Evolutionary conservation across 2,888 invertebrate species (phyloP).

Genomic region (Norana najaformis): DNA sequence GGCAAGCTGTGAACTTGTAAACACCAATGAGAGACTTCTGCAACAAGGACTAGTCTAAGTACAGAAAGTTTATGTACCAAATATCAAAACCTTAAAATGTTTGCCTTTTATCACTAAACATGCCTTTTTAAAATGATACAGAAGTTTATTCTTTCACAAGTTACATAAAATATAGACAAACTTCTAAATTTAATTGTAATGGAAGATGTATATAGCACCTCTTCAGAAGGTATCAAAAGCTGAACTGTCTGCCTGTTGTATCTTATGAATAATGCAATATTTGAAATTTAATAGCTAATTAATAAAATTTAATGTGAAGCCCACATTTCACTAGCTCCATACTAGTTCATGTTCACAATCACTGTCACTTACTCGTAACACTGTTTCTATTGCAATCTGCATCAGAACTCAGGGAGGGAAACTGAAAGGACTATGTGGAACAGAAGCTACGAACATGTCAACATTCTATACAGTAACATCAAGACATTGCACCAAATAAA

Average conservation of each 20-base stretch:
- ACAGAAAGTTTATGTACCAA: background rate
- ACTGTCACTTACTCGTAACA: background rate
- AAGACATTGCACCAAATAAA: background rate
- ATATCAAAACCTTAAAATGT: background rate
- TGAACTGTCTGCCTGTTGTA: background rate
- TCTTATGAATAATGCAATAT: background rate
- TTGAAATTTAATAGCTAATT: slow-evolving; percentile 5
- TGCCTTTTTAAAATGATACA: background rate
- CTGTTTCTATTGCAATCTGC: background rate
- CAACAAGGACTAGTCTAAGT: background rate
- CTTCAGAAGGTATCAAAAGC: background rate
- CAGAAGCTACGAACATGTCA: background rate
- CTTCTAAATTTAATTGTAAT: too few relatives aligned
- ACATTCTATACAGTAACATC: background rate
- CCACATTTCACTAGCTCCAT: background rate
- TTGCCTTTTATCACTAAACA: background rate
- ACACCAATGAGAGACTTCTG: too few relatives aligned
- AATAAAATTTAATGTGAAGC: background rate
- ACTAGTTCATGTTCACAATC: background rate
- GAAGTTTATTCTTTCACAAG: background rate
- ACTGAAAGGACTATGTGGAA: background rate
- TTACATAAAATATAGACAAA: too few relatives aligned
- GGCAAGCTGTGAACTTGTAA: too few relatives aligned
- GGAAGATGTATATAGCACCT: too few relatives aligned
- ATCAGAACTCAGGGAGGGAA: background rate